These are phyloP conservation scores for Laticauda colubrina DNA, from an alignment of 2,113 vertebrate genomes.

Conservation along the genomic window DNA sequence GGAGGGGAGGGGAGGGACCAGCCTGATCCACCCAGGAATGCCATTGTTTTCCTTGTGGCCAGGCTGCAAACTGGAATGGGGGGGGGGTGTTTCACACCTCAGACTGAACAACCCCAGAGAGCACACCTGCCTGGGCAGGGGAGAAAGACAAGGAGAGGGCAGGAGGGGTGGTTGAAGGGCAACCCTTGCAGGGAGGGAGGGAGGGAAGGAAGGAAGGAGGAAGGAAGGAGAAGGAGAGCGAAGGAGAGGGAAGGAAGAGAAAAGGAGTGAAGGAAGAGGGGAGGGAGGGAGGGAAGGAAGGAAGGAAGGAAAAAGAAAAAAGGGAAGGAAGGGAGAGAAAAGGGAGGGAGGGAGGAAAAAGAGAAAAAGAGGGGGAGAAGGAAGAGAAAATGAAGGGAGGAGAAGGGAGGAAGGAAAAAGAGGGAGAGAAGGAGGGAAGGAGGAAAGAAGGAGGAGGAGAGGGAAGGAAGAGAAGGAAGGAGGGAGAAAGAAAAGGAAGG, in stretches of 20 bases:
- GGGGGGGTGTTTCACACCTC: background rate
- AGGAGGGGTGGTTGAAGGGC: background rate
- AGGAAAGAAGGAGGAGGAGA: no score
- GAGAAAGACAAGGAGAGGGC: background rate
- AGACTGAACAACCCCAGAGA: background rate
- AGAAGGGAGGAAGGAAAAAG: no score
- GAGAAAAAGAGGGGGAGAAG: no score
- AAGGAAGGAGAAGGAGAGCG: background rate
- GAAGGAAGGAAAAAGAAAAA: no score
- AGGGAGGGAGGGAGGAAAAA: no score
- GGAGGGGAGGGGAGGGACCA: slow-evolving; percentile 54
- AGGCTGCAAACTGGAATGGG: slow-evolving; percentile 39
- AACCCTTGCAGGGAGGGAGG: background rate
- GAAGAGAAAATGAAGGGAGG: no score
- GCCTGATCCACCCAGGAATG: slow-evolving; percentile 65
- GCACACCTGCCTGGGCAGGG: background rate
- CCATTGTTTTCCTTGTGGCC: slow-evolving; percentile 45
- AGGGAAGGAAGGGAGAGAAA: no score
- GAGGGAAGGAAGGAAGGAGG: background rate
- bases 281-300: no score
- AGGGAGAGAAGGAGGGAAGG: no score
- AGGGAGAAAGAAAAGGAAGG: no score
- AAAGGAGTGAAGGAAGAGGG: background rate
- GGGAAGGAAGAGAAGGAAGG: no score
- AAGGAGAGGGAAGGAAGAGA: background rate